Evolutionary conservation across 2,888 invertebrate species (phyloP).

Genomic region (Mythimna impura): DNA sequence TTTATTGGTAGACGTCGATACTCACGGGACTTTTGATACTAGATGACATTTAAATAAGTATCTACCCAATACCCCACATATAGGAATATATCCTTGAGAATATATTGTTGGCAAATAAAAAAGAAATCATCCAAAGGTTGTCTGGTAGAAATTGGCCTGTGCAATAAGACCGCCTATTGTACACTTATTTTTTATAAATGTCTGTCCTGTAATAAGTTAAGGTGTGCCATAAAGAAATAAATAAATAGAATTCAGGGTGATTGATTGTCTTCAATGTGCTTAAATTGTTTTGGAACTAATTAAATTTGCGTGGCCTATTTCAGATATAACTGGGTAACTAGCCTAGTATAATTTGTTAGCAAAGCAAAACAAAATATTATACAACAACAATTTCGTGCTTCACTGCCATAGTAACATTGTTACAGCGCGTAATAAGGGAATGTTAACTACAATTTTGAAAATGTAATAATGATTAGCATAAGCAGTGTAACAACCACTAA

Average conservation of each 20-base stretch:
- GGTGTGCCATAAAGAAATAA: no score
- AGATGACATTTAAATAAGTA: background rate
- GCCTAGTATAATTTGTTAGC: background rate
- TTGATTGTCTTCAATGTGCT: background rate
- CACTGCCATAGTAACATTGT: constrained; percentile 31
- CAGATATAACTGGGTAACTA: background rate
- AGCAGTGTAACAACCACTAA: constrained; percentile 11
- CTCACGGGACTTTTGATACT: background rate
- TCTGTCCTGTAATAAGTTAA: no score
- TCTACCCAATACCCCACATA: background rate
- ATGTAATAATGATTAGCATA: constrained; percentile 55
- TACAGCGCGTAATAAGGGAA: constrained; percentile 20
- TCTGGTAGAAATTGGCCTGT: no score
- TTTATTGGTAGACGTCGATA: background rate
- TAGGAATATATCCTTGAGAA: background rate
- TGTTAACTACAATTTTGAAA: constrained; percentile 40
- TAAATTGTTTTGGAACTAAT: background rate
- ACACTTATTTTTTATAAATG: no score
- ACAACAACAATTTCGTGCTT: constrained; percentile 35
- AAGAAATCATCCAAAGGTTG: no score
- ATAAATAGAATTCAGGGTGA: no score
- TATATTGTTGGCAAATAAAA: background rate
- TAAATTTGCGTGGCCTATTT: background rate
- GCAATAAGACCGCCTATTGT: no score
- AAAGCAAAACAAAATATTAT: constrained; percentile 10